These are phyloP conservation scores for Ispidina lecontei DNA, from an alignment of 2,797 vertebrate genomes.

Conservation along the genomic window DNA sequence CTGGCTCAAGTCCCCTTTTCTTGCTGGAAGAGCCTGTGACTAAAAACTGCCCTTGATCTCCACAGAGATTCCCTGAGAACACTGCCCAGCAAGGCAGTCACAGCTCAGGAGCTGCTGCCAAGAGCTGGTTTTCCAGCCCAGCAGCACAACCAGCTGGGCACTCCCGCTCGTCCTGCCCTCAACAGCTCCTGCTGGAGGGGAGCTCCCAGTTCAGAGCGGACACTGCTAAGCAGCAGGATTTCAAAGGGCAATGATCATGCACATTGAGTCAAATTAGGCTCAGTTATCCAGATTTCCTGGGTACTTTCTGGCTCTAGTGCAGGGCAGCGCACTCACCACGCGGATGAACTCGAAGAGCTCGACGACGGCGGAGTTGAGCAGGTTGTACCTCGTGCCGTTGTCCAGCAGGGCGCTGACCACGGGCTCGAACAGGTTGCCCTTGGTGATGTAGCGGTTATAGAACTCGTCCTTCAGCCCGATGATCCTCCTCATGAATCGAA, in stretches of 20 bases:
- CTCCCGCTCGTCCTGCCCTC: not conserved
- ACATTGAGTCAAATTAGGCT: not conserved
- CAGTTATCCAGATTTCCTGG: not conserved
- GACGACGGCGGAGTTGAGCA: conserved; percentile 96
- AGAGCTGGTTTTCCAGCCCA: not conserved
- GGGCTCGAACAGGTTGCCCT: conserved; percentile 98
- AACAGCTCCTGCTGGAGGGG: not conserved
- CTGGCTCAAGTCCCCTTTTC: not conserved
- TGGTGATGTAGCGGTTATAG: conserved; percentile 98
- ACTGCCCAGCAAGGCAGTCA: not conserved
- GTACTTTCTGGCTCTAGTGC: too few relatives aligned
- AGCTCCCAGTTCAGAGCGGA: not conserved
- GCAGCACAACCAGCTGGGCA: not conserved
- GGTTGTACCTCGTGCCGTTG: conserved; percentile 97
- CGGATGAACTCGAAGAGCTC: conserved; percentile 98
- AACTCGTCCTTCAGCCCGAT: conserved; percentile 98
- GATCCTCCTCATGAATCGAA: conserved; percentile 93
- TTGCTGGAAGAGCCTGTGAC: not conserved
- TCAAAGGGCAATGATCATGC: not conserved
- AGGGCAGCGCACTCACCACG: conserved; percentile 85
- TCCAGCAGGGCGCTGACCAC: conserved; percentile 97
- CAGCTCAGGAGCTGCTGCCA: not conserved
- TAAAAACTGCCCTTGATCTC: not conserved
- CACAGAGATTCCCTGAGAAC: not conserved
- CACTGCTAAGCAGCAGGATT: not conserved